These are phyloP conservation scores for Hippopotamyrus pictus DNA, from an alignment of 2,797 vertebrate genomes.

Conservation along the genomic window DNA sequence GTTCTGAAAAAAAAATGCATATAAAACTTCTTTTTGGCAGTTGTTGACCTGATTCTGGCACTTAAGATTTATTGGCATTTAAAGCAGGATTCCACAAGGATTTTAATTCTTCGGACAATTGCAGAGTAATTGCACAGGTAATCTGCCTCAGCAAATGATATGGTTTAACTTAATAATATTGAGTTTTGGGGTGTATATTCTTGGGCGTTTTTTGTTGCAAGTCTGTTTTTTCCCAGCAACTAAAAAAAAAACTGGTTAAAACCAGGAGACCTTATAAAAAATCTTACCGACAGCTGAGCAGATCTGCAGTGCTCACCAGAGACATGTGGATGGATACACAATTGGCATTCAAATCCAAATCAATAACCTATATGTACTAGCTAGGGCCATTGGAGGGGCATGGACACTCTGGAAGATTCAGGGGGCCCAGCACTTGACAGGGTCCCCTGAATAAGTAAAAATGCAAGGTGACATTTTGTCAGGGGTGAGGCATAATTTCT, in stretches of 20 bases:
- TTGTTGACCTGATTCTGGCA: not conserved
- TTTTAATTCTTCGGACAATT: not conserved
- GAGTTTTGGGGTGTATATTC: not conserved
- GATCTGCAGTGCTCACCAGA: not conserved
- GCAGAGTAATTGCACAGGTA: not conserved
- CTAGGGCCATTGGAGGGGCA: not conserved
- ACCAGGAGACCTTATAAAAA: not conserved
- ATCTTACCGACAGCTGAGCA: not conserved
- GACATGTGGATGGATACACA: not conserved
- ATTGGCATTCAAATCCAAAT: not conserved
- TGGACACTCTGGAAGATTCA: not conserved
- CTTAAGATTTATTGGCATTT: not conserved
- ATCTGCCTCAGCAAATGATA: not conserved
- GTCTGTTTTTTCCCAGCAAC: not conserved
- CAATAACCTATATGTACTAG: not conserved
- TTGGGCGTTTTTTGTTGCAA: not conserved
- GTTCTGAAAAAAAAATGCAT: not conserved
- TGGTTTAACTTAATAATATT: not conserved
- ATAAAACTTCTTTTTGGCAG: not conserved
- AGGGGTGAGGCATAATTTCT: not conserved
- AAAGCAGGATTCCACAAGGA: not conserved
- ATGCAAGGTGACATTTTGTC: not conserved
- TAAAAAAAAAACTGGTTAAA: not conserved
- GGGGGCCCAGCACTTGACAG: not conserved
- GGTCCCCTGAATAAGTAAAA: not conserved